These are phyloP conservation scores for Lasioglossum albipes DNA, from an alignment of 1,140 invertebrate species.

Conservation along the genomic window DNA sequence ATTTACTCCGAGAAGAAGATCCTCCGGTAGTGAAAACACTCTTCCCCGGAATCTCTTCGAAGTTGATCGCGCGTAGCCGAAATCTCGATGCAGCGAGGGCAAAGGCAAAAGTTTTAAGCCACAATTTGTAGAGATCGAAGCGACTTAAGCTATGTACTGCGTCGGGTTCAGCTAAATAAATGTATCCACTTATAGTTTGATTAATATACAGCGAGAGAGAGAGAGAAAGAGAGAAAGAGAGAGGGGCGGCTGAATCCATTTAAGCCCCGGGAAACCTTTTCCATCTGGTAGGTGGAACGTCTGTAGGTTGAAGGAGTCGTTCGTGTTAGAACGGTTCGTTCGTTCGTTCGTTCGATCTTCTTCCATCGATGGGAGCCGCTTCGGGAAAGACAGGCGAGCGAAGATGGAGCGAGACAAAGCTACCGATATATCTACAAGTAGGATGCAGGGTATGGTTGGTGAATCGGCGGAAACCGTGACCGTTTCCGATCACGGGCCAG, in stretches of 20 bases:
- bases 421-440: neutral
- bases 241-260: constrained; percentile 8
- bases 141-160: neutral
- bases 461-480: too few species aligned
- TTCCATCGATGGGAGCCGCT: constrained; percentile 16
- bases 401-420: constrained; percentile 29
- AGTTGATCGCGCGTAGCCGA: neutral
- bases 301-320: neutral
- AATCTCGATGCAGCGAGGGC: neutral
- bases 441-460: neutral
- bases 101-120: constrained; percentile 7
- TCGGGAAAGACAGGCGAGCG: neutral
- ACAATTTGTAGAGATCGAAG: constrained; percentile 15
- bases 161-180: constrained; percentile 9
- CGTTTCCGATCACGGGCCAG: too few species aligned
- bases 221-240: too few species aligned
- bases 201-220: constrained; percentile 28
- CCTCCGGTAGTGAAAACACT: neutral
- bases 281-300: constrained; percentile 7
- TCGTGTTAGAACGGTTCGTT: neutral
- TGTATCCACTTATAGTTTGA: constrained; percentile 32
- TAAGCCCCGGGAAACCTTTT: constrained; percentile 22
- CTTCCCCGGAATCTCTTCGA: neutral
- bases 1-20: neutral
- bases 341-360: constrained; percentile 29